Conservation (phyloP, 37 sponge, comb jelly and placozoan genomes). For the Spongilla lacustris region DNA sequence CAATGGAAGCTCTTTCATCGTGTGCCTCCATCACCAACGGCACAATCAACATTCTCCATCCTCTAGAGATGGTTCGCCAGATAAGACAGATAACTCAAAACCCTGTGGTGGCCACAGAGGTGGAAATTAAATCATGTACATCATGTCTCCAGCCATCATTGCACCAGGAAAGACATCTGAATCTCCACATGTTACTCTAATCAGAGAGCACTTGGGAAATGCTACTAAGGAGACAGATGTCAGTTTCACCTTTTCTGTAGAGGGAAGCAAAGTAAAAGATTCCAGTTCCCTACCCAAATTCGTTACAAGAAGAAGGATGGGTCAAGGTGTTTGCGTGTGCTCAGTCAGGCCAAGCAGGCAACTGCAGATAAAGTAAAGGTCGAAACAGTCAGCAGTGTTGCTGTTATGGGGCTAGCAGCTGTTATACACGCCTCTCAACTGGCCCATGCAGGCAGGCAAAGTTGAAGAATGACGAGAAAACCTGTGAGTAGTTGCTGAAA, state of each 20-base stretch:
- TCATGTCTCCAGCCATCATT: constrained; percentile 1
- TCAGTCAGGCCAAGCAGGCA: constrained; percentile 65
- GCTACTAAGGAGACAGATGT: constrained; percentile 81
- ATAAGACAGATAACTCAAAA: constrained; percentile 91
- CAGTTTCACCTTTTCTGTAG: constrained; percentile 64
- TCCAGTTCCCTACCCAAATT: constrained; percentile 70
- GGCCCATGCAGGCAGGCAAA: constrained; percentile 71
- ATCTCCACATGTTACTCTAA: constrained; percentile 37
- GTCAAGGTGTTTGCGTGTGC: constrained; percentile 81
- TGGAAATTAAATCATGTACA: background rate
- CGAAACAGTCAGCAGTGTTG: constrained; percentile 81
- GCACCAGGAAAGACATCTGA: constrained; percentile 28
- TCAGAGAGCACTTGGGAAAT: constrained; percentile 77
- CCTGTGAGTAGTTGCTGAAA: constrained; percentile 58
- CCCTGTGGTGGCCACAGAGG: constrained; percentile 89
- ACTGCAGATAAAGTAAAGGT: constrained; percentile 49
- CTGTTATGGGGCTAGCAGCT: constrained; percentile 84
- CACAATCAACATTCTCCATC: constrained; percentile 93
- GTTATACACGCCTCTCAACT: constrained; percentile 78
- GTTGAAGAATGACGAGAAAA: constrained; percentile 73
- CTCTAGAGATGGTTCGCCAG: constrained; percentile 95
- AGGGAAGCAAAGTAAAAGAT: constrained; percentile 51
- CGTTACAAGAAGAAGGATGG: constrained; percentile 83
- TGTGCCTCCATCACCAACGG: constrained; percentile 88
- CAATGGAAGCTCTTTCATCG: constrained; percentile 78